These are phyloP conservation scores for Calephelis nemesis DNA, from an alignment of 1,140 invertebrate genomes.

Conservation along the genomic window DNA sequence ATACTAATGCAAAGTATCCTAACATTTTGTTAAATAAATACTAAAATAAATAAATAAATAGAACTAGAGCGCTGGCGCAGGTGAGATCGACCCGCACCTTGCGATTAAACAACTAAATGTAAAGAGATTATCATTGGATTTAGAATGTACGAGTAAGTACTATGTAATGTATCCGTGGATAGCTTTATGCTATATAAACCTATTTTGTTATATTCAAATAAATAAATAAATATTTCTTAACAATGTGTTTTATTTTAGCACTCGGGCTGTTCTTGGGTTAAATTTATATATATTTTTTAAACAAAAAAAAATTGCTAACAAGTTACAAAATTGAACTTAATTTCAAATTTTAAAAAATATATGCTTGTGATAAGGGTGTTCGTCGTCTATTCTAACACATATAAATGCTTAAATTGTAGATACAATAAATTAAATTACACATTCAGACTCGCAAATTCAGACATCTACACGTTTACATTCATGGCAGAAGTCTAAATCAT, in stretches of 20 bases:
- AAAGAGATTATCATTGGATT: constrained; percentile 43
- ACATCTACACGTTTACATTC: too few relatives aligned
- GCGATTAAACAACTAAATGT: constrained; percentile 19
- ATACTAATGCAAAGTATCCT: constrained; percentile 28
- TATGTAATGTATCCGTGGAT: background rate
- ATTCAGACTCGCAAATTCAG: too few relatives aligned
- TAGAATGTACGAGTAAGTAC: constrained; percentile 40
- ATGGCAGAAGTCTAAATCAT: too few relatives aligned
- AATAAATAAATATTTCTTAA: too few relatives aligned
- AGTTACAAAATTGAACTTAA: too few relatives aligned
- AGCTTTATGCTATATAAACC: constrained; percentile 27
- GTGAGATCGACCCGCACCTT: constrained; percentile 24
- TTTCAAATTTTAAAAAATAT: background rate
- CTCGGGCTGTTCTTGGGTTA: too few relatives aligned
- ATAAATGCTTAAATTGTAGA: too few relatives aligned
- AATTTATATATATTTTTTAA: too few relatives aligned
- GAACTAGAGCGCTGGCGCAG: constrained; percentile 26
- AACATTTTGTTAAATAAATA: constrained; percentile 17
- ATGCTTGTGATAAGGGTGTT: background rate
- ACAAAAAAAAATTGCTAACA: too few relatives aligned
- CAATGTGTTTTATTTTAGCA: too few relatives aligned
- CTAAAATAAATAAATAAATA: constrained; percentile 34
- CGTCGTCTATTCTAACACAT: too few relatives aligned
- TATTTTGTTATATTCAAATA: background rate
- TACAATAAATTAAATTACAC: too few relatives aligned